Base-by-base conservation (phyloP, 2,888 invertebrate species). In the Nymphalis c-album region DNA sequence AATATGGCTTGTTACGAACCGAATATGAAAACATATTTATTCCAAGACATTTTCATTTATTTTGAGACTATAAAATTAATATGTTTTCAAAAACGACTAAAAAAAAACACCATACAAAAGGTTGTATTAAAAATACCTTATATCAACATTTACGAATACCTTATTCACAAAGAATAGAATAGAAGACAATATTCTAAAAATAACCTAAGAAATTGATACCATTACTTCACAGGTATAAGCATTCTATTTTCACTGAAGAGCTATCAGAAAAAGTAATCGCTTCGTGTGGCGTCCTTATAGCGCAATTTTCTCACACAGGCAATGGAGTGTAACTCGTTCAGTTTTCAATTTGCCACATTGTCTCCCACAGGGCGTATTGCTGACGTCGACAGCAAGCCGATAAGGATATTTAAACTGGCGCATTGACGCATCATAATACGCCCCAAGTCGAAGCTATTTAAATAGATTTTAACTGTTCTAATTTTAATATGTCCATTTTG, bases 331-430 rank as follows among this genome's bases (percentile, higher is more conserved):
- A 60, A 67, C 71, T 69, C 63, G 60, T 68, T 69, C 63, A 67
- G 70, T 72, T 73, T 70, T 72, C 73, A 73, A 72, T 73, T 73
- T 70, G 67, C 70, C 65, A 66, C 65, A 70, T 71, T 70, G 67
- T 73, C 66, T 73, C 67, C 70, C 71, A 53, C 70, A 68, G 63
- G 69, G 65, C 47, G 64, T 63, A 70, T 70, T 63, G 65, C 69
- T 72, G 67, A 68, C 65, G 64, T 65, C 60, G 60, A 66, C 60
- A 53, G 65, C 58, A 59, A 45, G 53, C 59, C 53, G 59, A 69
- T 60, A 60, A 60, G 48, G 60, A 31, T 48, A 31, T 60, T 48
- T 40, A 57, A 18, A 40, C 35, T n/a, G 7, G 31, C 53, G 10
- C n/a, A 35, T 40, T 57, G 35, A 57, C 18, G 57, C 40, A 57